These are phyloP conservation scores for Salarias fasciatus DNA, from an alignment of 2,797 vertebrate genomes.

Conservation along the genomic window DNA sequence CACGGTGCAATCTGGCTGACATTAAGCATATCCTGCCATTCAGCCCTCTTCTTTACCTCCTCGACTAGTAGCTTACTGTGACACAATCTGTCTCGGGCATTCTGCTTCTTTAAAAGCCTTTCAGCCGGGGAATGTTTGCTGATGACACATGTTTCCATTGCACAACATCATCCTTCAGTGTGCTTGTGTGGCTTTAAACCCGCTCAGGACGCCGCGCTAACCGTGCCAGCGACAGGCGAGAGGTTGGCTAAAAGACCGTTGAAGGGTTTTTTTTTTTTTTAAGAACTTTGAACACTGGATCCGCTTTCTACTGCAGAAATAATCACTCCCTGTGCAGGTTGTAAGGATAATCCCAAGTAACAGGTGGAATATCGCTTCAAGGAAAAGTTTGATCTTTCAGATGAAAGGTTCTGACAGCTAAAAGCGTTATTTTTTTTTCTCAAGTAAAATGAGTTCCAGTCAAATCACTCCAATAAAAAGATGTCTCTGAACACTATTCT, in stretches of 20 bases:
- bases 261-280: neutral
- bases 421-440: too few species aligned
- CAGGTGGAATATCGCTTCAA: neutral
- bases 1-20: slow-evolving; percentile 75
- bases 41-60: slow-evolving; percentile 68
- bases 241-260: slow-evolving; percentile 1
- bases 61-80: slow-evolving; percentile 68
- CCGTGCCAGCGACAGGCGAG: neutral
- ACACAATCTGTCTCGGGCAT: slow-evolving; percentile 71
- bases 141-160: slow-evolving; percentile 44
- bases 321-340: neutral
- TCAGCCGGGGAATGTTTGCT: slow-evolving; percentile 57
- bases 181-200: slow-evolving; percentile 8
- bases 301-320: neutral
- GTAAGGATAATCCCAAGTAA: neutral
- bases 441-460: too few species aligned
- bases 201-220: slow-evolving; percentile 2
- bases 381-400: neutral
- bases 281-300: neutral
- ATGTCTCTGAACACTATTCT: too few species aligned
- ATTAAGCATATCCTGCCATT: slow-evolving; percentile 77
- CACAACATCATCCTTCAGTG: slow-evolving; percentile 5
- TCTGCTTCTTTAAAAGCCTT: slow-evolving; percentile 49
- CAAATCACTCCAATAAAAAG: too few species aligned
- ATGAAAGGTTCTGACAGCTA: too few species aligned